phyloP scores from a whole-genome alignment of 1,140 invertebrate genomes.

The Euura lappo region DNA sequence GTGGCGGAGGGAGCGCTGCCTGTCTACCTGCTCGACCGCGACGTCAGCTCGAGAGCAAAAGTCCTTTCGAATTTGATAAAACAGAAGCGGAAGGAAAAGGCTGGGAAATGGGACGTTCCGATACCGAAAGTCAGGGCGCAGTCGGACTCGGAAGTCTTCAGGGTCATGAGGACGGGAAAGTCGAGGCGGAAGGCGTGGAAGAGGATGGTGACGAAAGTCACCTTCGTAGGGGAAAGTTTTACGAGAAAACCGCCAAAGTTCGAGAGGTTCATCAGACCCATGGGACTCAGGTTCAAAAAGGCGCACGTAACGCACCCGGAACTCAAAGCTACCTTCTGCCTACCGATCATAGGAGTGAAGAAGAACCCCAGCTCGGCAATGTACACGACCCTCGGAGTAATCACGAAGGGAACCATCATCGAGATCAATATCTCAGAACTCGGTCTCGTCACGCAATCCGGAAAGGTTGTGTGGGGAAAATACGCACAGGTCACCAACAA shows the following conservation, averaged over 20 bases:
- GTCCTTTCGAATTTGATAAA: slow-evolving; percentile 99
- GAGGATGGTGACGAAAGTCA: slow-evolving; percentile 98
- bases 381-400: slow-evolving; percentile 97
- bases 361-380: slow-evolving; percentile 98
- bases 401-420: slow-evolving; percentile 97
- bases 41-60: slow-evolving; percentile 93
- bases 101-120: slow-evolving; percentile 99
- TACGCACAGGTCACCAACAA: slow-evolving; percentile 99
- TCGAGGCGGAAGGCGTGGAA: slow-evolving; percentile 98
- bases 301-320: slow-evolving; percentile 99
- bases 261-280: slow-evolving; percentile 98
- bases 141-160: slow-evolving; percentile 98
- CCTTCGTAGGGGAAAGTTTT: slow-evolving; percentile 97
- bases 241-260: slow-evolving; percentile 99
- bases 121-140: slow-evolving; percentile 98
- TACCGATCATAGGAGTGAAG: slow-evolving; percentile 99
- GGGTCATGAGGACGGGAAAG: slow-evolving; percentile 94
- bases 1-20: slow-evolving; percentile 91
- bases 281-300: slow-evolving; percentile 95
- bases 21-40: slow-evolving; percentile 95
- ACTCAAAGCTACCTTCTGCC: slow-evolving; percentile 97
- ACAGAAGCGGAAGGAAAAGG: slow-evolving; percentile 99
- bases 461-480: slow-evolving; percentile 99
- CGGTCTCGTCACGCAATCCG: slow-evolving; percentile 97
- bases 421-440: slow-evolving; percentile 99